phyloP scores from a whole-genome alignment of 1,140 invertebrate genomes.

The Venturia canescens region DNA sequence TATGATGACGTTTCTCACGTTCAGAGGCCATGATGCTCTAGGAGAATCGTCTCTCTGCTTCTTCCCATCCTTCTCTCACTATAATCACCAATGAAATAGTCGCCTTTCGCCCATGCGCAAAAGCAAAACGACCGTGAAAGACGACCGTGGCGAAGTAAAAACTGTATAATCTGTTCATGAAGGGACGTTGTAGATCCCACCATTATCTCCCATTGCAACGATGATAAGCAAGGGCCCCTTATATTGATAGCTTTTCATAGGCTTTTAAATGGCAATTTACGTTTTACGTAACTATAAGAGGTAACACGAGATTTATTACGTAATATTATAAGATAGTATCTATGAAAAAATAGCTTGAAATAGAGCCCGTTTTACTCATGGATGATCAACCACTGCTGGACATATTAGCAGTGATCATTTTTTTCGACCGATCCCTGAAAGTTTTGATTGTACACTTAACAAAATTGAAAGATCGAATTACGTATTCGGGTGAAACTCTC shows the following conservation, averaged over 20 bases:
- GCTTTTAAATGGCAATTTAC: slow-evolving; percentile 37
- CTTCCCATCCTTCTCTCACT: background rate
- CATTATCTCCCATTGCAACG: slow-evolving; percentile 45
- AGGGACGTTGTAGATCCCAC: slow-evolving; percentile 48
- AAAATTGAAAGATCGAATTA: no score
- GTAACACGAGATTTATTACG: slow-evolving; percentile 9
- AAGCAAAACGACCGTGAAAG: slow-evolving; percentile 27
- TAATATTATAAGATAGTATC: background rate
- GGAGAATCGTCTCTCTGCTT: background rate
- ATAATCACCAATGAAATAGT: slow-evolving; percentile 32
- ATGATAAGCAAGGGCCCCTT: slow-evolving; percentile 26
- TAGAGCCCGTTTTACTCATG: background rate
- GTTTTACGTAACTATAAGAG: slow-evolving; percentile 23
- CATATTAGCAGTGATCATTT: background rate
- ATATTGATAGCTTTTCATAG: slow-evolving; percentile 40
- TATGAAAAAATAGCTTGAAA: background rate
- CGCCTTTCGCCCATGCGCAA: slow-evolving; percentile 17
- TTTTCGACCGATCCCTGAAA: background rate
- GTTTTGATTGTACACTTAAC: background rate
- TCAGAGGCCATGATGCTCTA: slow-evolving; percentile 15
- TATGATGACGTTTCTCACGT: slow-evolving; percentile 46
- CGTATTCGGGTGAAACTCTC: no score
- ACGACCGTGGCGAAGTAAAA: background rate
- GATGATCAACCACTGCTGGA: no score
- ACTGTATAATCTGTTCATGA: slow-evolving; percentile 42